phyloP scores from a whole-genome alignment of 2,113 vertebrate genomes.

The Narcine bancroftii region DNA sequence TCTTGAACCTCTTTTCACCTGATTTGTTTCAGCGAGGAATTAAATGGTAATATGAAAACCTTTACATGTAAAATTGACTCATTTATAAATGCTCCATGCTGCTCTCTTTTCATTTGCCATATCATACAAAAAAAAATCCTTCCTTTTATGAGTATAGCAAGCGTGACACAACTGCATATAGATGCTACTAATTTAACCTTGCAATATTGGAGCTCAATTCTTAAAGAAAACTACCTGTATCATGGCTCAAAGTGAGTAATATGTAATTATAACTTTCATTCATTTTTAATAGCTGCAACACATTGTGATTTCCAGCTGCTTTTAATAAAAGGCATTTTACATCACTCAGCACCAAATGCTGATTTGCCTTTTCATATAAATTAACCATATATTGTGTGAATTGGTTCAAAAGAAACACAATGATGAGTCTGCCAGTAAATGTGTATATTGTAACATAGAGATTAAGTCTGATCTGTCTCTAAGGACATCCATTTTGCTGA shows the following conservation, averaged over 20 bases:
- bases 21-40: conserved; percentile 22
- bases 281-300: conserved; percentile 15
- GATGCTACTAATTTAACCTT: not conserved
- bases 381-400: not conserved
- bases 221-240: not conserved
- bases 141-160: not conserved
- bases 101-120: not conserved
- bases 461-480: not conserved
- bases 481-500: not conserved
- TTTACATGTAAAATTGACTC: conserved; percentile 29
- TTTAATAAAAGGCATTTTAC: conserved; percentile 12
- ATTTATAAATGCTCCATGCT: conserved; percentile 27
- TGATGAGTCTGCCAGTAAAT: not conserved
- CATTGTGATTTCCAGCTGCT: conserved; percentile 16
- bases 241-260: conserved; percentile 3
- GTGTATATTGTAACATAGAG: not conserved
- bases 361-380: not conserved
- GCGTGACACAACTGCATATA: not conserved
- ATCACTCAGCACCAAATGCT: conserved; percentile 5
- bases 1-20: conserved; percentile 36
- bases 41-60: conserved; percentile 28
- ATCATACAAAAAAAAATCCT: not conserved
- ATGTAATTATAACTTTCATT: conserved; percentile 2
- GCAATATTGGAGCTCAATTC: not conserved
- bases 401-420: not conserved